Evolutionary conservation across 1,140 invertebrate species (phyloP).

Genomic region (Akabosia matsudoensis): DNA sequence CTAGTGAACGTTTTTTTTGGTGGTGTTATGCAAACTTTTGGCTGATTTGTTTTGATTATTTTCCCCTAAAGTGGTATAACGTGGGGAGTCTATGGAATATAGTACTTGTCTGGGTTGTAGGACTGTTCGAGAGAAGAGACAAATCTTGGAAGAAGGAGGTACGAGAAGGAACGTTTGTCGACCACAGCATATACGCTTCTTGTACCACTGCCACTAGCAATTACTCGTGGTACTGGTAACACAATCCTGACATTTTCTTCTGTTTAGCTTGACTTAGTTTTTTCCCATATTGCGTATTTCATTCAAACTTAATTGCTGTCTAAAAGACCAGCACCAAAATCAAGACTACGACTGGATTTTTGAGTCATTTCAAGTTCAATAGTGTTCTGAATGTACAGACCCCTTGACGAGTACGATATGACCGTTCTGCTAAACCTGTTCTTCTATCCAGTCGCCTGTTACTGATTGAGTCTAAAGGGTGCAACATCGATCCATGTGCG

Average conservation of each 20-base stretch:
- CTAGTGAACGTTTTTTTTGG: neutral
- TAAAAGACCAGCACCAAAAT: neutral
- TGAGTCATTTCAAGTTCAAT: constrained; percentile 10
- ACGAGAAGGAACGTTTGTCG: no score
- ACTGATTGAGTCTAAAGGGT: no score
- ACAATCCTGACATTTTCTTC: neutral
- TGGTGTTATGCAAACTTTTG: constrained; percentile 15
- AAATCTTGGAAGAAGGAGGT: neutral
- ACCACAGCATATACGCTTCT: neutral
- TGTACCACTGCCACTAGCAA: neutral
- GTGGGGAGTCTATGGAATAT: neutral
- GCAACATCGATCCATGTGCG: no score
- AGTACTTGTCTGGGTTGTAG: neutral
- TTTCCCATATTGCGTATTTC: neutral
- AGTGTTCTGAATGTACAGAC: neutral
- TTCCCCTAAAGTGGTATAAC: neutral
- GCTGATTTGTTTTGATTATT: constrained; percentile 24
- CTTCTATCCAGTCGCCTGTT: no score
- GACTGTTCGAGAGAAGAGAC: neutral
- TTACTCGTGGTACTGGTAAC: neutral
- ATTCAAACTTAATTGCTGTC: neutral
- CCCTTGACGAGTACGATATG: no score
- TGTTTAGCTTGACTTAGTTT: neutral
- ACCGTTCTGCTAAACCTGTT: no score
- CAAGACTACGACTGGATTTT: neutral